A percentile compares a stretch with the other conserved stretches of the same genome.
Conservation (phyloP, 2,797 vertebrate species). For the Silurus aristotelis region DNA sequence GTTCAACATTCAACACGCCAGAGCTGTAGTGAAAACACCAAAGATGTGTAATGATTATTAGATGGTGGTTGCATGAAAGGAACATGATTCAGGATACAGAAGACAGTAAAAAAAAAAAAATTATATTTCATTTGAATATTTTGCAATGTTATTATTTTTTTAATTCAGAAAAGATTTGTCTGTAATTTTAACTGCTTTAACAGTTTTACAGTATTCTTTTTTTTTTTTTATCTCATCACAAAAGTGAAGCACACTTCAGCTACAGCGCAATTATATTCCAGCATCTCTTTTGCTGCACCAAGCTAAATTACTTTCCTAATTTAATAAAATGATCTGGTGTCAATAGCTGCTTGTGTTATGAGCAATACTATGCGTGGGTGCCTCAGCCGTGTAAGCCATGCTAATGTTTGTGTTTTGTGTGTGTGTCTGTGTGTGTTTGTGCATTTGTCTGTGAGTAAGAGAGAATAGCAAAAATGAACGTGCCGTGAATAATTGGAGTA, state of each 20-base stretch:
- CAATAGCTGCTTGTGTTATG: conserved; percentile 26
- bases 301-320: conserved; percentile 24
- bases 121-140: too few relatives aligned
- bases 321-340: conserved; percentile 21
- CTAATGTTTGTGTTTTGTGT: too few relatives aligned
- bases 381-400: background rate
- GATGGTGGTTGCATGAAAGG: background rate
- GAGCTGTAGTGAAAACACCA: background rate
- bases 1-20: background rate
- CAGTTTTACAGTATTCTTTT: background rate
- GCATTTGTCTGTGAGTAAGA: background rate
- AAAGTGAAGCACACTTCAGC: conserved; percentile 8
- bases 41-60: background rate
- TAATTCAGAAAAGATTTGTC: background rate
- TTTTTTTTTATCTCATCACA: background rate
- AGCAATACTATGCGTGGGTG: conserved; percentile 31
- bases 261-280: conserved; percentile 20
- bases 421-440: conserved; percentile 1
- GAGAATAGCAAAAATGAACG: conserved; percentile 17
- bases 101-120: background rate
- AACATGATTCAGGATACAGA: background rate
- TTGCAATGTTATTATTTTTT: background rate
- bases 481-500: conserved; percentile 11
- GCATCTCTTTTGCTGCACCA: conserved; percentile 20
- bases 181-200: background rate